Evolutionary conservation across 2,888 invertebrate species (phyloP), one percentile per base, ranked within the genome.

Genomic region (Polydesmus complanatus): DNA sequence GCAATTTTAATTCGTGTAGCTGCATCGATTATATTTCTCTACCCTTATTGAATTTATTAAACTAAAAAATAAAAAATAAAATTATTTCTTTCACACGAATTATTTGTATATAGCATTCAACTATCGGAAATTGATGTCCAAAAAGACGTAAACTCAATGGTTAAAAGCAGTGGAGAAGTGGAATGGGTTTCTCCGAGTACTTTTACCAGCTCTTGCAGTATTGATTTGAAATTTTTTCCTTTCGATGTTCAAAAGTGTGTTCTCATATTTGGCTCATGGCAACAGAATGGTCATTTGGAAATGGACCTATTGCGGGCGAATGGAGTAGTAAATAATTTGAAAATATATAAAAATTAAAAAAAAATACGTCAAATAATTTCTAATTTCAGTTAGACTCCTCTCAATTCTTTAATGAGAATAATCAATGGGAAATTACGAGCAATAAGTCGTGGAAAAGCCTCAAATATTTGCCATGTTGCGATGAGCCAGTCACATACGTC

Each of bases 141-240:
- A 23, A 26, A 27, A 21, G 58, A 58, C 3, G 47, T 53, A 8
- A 21, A 19, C 3, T 19, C 52, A 0, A 23, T 55, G 19, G 60
- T 60, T 1, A 25, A 60, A 21, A 14, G 37, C 14, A 60, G 19
- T 48, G 60, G 60, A 14, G 37, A 26, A 48, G 60, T 60, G 14
- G 50, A 50, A 3, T 56, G 60, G 60, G 19, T 50, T n/a, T 25
- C 50, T 8, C 60, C 60, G 11, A 56, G 50, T 27, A 60, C 60
- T 3, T 60, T 60, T 19, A 54, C 27, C 50, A 60, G 49, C 23
- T 14, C 47, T 21, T 60, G 60, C 26, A 48, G 37, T n/a, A 49
- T 60, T n/a, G 56, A 60, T 48, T 26, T 60, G 11, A 48, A 50
- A 21, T 56, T 56, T 23, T 60, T 25, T 49, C 60, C 60, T n/a